phyloP scores from a whole-genome alignment of 2,888 invertebrate species.

The Cynaeus angustus region DNA sequence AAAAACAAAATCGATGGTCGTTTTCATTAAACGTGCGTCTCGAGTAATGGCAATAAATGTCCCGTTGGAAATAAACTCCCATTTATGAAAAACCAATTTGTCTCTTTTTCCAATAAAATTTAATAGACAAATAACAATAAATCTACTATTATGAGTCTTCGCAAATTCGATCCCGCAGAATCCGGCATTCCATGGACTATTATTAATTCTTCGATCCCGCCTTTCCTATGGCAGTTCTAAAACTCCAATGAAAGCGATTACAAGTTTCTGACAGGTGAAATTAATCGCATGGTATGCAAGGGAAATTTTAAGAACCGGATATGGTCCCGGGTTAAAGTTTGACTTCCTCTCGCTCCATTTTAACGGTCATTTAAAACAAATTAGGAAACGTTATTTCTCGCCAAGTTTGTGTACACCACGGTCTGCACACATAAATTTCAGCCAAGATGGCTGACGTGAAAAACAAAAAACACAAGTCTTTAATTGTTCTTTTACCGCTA shows the following conservation, averaged over 20 bases:
- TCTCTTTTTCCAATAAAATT: constrained; percentile 4
- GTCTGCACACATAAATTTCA: neutral
- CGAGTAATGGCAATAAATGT: neutral
- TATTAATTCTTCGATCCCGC: constrained; percentile 53
- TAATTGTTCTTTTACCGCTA: constrained; percentile 25
- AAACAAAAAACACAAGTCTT: constrained; percentile 8
- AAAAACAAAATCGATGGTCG: constrained; percentile 1
- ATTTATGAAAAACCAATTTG: constrained; percentile 7
- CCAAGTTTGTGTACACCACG: constrained; percentile 13
- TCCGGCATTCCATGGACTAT: constrained; percentile 18
- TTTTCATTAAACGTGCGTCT: constrained; percentile 4
- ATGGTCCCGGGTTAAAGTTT: constrained; percentile 32
- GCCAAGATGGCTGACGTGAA: constrained; percentile 2
- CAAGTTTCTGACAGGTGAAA: constrained; percentile 60
- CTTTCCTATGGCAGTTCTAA: constrained; percentile 37
- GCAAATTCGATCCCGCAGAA: constrained; percentile 3
- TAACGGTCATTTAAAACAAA: constrained; percentile 38
- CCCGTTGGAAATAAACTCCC: neutral
- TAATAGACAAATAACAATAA: constrained; percentile 14
- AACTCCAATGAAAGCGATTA: constrained; percentile 57
- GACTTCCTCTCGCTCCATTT: constrained; percentile 29
- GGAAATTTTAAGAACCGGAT: constrained; percentile 38
- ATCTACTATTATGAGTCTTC: constrained; percentile 8
- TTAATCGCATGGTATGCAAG: constrained; percentile 53
- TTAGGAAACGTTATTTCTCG: constrained; percentile 25